Evolutionary conservation across 1,140 invertebrate genomes (phyloP), one percentile per base, ranked within the genome.

Genomic region (Trichonephila clavata): DNA sequence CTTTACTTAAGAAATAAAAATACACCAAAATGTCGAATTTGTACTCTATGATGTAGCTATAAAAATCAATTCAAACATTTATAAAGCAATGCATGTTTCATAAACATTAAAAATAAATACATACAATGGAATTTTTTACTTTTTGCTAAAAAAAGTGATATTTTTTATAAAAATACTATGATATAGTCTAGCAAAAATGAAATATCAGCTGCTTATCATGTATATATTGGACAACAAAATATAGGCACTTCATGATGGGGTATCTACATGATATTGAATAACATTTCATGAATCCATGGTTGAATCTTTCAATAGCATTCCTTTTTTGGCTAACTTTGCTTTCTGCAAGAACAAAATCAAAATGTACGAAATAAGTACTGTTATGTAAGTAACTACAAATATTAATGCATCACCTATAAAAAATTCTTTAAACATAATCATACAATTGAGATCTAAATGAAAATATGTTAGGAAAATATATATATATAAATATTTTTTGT

Each of bases 301-400:
- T 61, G 57, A 63, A 63, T 94, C 93, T 61, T 94, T 94, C 32
- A 94, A 20, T 18, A 94, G 24, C 94, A 94, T 94, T 65, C 94
- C 94, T 83, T 91, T 94, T 63, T 94, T 94, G 8, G 94, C 94
- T 59, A 94, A 92, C 77, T 95, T 95, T 77, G 95, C 95, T 95
- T 95, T 95, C 95, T 95, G 94, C n/a, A 95, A 95, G n/a, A 94
- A 59, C 81, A 88, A 89, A 86, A 86, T 50, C 7, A n/a, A 10
- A 59, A n/a, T 24, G 10, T 59, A 24, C 8, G 10, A 59, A 39
- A 59, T 60, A 59, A 60, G 6, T 57, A 27, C 32, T 39, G 32
- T 5, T 50, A 50, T 10, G 50, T 50, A 10, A 5, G 50, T 10
- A 10, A 50, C 5, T 2, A 10, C 7, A 50, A 50, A 50, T 50